Evolutionary conservation across 2,888 invertebrate genomes (phyloP), one percentile per base, ranked within the genome.

Genomic region (Eustalomyia histrio): DNA sequence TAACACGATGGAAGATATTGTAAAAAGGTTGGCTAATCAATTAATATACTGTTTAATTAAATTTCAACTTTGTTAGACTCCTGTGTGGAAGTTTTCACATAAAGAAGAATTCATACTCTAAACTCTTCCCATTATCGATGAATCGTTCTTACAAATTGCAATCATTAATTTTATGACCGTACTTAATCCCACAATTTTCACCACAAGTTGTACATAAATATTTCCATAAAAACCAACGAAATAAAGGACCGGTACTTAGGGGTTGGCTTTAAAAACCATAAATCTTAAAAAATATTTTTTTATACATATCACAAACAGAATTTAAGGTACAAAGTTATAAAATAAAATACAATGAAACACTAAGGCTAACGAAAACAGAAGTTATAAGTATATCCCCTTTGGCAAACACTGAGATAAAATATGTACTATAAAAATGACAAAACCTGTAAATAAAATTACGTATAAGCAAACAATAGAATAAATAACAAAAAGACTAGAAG

Each of bases 271-370:
- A 61, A 74, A 69, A 81, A 67, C 81, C 69, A 81, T 81, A 81
- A 81, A 81, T 81, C 74, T 71, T 76, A 47, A 78, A 78, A 71
- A 75, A 81, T 78, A n/a, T n/a, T n/a, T 81, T 81, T 73, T 24
- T 52, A 81, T 75, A 81, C 81, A 81, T 78, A 81, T 81, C 81
- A 81, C 65, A 78, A 81, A 78, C 81, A 81, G 81, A 81, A 75
- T 74, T 81, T 78, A 53, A 74, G 81, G 78, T 81, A 39, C 39
- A 4, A 39, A 12, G 2, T 3, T 29, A 78, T 78, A 78, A 75
- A 81, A 81, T 79, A 61, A 47, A 67, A 79, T 43, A 47, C 61
- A 43, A 50, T 43, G 14, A 35, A 43, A 76, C 55, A 50, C 16
- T 12, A 50, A 39, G 12, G 6, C 14, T 12, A 60, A 8, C 12